A percentile compares a stretch with the other conserved stretches of the same genome.
phyloP scores from a whole-genome alignment of 2,888 invertebrate species.

The Polydrusus tereticollis region DNA sequence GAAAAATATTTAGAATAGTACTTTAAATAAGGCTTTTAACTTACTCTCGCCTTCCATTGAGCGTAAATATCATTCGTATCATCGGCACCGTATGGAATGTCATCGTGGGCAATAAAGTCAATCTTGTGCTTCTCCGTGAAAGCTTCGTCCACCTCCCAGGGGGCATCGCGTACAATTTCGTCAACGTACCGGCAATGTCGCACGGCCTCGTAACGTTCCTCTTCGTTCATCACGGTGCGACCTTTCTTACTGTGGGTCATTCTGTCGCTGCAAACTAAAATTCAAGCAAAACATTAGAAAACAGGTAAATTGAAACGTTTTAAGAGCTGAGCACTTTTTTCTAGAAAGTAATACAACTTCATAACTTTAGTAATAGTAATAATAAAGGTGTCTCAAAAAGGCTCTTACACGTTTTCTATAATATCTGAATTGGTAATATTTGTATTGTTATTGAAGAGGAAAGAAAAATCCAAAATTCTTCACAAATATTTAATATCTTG shows the following conservation, averaged over 20 bases:
- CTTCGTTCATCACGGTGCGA: constrained; percentile 95
- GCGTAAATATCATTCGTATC: constrained; percentile 91
- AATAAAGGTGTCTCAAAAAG: no score
- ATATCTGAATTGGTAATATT: no score
- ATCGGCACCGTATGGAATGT: constrained; percentile 93
- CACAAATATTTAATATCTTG: no score
- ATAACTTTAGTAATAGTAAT: no score
- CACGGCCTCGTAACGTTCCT: constrained; percentile 97
- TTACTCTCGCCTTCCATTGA: constrained; percentile 85
- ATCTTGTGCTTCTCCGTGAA: constrained; percentile 95
- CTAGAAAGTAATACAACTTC: no score
- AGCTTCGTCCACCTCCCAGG: constrained; percentile 93
- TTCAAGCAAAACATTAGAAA: background rate
- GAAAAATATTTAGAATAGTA: no score
- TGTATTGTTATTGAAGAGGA: no score
- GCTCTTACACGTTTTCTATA: no score
- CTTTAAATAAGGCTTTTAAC: background rate
- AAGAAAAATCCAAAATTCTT: no score
- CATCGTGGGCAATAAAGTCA: constrained; percentile 99
- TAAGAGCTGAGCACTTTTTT: no score
- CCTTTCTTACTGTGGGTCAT: constrained; percentile 94
- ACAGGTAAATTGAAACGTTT: no score
- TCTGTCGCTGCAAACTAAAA: constrained; percentile 89
- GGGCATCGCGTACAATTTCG: constrained; percentile 93
- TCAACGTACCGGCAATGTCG: constrained; percentile 99